Conservation (phyloP, 2,888 invertebrate genomes). For the Epistrophe grossulariae region DNA sequence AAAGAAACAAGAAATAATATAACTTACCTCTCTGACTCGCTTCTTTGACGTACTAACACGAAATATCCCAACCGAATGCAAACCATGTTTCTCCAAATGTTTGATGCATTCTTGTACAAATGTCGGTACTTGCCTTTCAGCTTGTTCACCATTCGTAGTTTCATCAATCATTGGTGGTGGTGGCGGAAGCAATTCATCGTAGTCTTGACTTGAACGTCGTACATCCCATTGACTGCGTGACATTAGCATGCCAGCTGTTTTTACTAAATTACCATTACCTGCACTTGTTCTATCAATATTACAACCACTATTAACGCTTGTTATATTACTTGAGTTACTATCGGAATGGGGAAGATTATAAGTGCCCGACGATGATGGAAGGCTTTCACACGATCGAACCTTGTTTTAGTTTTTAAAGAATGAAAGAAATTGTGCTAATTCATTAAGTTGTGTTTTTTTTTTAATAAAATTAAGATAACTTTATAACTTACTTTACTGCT, state of each 20-base stretch:
- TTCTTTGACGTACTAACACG: conserved; percentile 96
- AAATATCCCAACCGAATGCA: conserved; percentile 95
- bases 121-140: conserved; percentile 87
- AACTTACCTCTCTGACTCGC: conserved; percentile 92
- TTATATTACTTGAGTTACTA: conserved; percentile 52
- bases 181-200: conserved; percentile 77
- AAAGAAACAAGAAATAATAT: too few relatives aligned
- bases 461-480: neutral
- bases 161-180: conserved; percentile 81
- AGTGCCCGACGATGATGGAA: conserved; percentile 84
- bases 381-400: conserved; percentile 92
- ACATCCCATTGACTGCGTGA: conserved; percentile 85
- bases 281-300: conserved; percentile 84
- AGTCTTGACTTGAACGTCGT: conserved; percentile 82
- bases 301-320: conserved; percentile 77
- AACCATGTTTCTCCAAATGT: conserved; percentile 91
- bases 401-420: conserved; percentile 79
- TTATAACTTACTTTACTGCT: conserved; percentile 60
- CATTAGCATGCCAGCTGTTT: conserved; percentile 85
- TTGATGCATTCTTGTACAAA: conserved; percentile 92
- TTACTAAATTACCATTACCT: conserved; percentile 79
- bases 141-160: conserved; percentile 77
- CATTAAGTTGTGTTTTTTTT: neutral
- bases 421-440: neutral
- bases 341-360: conserved; percentile 54